phyloP scores from a whole-genome alignment of 2,113 vertebrate genomes.

The Indicator indicator region DNA sequence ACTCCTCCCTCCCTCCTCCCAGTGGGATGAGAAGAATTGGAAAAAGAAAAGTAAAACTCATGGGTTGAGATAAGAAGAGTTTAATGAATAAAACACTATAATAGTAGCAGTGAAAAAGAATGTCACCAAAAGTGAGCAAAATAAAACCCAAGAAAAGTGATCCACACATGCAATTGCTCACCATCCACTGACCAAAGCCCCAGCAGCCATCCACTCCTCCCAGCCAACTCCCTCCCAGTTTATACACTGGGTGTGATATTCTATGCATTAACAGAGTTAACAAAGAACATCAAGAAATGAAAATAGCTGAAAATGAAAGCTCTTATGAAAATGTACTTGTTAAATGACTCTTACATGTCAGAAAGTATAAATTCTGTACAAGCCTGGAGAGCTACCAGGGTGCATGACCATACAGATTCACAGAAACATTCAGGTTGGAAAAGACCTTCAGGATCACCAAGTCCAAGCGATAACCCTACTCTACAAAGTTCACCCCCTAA shows the following conservation, averaged over 20 bases:
- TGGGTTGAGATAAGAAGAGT: not conserved
- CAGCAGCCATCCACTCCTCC: not conserved
- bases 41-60: not conserved
- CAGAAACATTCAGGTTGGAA: no score
- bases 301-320: not conserved
- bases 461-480: no score
- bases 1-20: not conserved
- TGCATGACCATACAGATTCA: no score
- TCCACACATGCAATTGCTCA: not conserved
- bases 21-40: not conserved
- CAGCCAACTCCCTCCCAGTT: not conserved
- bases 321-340: not conserved
- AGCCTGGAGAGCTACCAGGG: not conserved
- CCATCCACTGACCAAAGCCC: not conserved
- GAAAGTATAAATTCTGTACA: not conserved
- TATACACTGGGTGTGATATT: not conserved
- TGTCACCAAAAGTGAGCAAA: not conserved
- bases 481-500: no score
- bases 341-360: not conserved
- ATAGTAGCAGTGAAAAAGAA: not conserved
- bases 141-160: not conserved
- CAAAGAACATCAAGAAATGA: not conserved
- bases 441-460: no score
- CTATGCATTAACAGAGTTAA: not conserved
- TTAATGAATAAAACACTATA: not conserved